Conservation (phyloP, 2,113 vertebrate genomes). For the Semnopithecus entellus region DNA sequence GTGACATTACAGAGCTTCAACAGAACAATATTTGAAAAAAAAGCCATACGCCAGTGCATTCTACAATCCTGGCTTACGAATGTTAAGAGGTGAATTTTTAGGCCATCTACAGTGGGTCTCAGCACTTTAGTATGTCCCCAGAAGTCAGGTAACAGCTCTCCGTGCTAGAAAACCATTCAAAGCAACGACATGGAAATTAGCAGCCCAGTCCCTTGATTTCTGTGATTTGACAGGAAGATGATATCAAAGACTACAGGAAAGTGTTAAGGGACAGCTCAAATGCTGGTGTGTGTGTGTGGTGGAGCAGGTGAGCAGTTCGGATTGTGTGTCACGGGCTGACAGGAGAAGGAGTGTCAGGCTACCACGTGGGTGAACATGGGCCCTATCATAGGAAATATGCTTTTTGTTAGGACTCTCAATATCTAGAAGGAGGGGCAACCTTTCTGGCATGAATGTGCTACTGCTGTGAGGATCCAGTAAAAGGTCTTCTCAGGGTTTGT, state of each 20-base stretch:
- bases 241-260: slow-evolving; percentile 1
- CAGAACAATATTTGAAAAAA: background rate
- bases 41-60: background rate
- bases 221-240: slow-evolving; percentile 60
- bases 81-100: background rate
- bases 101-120: background rate
- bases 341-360: slow-evolving; percentile 36
- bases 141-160: background rate
- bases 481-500: slow-evolving; percentile 74
- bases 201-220: background rate
- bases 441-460: slow-evolving; percentile 45
- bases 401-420: slow-evolving; percentile 40
- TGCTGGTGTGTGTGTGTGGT: background rate
- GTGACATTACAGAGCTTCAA: background rate
- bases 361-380: background rate
- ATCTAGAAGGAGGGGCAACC: slow-evolving; percentile 54
- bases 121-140: background rate
- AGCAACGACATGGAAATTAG: slow-evolving; percentile 43
- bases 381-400: slow-evolving; percentile 54
- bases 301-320: slow-evolving; percentile 51
- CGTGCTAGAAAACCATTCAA: background rate
- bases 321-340: slow-evolving; percentile 13
- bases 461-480: slow-evolving; percentile 61
- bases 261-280: slow-evolving; percentile 29
- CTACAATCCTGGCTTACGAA: background rate